Evolutionary conservation across 37 sponge, comb jelly and placozoan genomes (phyloP).

Genomic region (Mnemiopsis leidyi): DNA sequence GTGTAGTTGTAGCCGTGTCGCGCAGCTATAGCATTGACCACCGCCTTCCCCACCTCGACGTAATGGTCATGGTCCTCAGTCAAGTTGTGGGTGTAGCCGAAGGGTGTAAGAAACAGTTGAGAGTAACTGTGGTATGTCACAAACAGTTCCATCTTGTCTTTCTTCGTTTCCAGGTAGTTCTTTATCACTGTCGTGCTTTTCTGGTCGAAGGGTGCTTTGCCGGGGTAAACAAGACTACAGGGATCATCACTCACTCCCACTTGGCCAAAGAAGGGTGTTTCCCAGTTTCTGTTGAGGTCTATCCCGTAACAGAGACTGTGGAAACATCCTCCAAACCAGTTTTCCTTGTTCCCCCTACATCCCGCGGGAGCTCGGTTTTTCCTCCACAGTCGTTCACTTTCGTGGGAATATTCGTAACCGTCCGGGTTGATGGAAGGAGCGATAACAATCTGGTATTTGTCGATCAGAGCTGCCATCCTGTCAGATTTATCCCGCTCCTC

Average conservation of each 20-base stretch:
- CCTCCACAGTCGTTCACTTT: not conserved
- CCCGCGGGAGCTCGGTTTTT: not conserved
- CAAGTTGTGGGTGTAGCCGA: not conserved
- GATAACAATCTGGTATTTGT: slow-evolving; percentile 43
- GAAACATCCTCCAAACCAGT: slow-evolving; percentile 50
- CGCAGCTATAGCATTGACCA: not conserved
- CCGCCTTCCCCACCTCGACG: not conserved
- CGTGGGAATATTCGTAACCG: slow-evolving; percentile 44
- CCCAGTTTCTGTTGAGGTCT: slow-evolving; percentile 62
- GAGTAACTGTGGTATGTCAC: slow-evolving; percentile 63
- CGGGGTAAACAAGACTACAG: slow-evolving; percentile 21
- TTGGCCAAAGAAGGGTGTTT: not conserved
- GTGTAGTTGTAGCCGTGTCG: slow-evolving; percentile 10
- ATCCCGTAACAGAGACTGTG: not conserved
- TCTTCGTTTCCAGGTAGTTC: not conserved
- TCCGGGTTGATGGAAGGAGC: slow-evolving; percentile 61
- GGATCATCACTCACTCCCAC: slow-evolving; percentile 7
- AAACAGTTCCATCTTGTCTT: not conserved
- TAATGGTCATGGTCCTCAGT: not conserved
- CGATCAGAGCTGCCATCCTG: not conserved
- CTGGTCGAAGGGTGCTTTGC: slow-evolving; percentile 40
- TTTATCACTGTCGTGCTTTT: not conserved
- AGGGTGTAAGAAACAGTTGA: slow-evolving; percentile 33
- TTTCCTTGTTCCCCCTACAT: not conserved
- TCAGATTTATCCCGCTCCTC: not conserved